phyloP scores from a whole-genome alignment of 1,140 invertebrate genomes.

The Rhyacophila brunnea region DNA sequence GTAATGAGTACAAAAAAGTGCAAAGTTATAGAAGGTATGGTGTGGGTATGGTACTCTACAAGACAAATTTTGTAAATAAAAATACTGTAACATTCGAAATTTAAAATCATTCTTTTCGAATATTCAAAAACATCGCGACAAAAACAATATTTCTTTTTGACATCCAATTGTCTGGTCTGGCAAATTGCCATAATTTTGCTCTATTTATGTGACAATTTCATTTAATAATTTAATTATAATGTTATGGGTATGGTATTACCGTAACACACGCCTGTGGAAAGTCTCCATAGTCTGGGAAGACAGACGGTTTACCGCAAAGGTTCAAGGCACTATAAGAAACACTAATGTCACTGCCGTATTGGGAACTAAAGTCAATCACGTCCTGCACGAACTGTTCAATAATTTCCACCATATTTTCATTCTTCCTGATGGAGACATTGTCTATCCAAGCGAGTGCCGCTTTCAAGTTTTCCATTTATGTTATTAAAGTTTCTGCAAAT shows the following conservation, averaged over 20 bases:
- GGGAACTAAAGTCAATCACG: conserved; percentile 82
- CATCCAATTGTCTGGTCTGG: neutral
- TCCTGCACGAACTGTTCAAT: conserved; percentile 66
- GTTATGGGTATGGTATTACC: conserved; percentile 58
- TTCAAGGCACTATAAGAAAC: conserved; percentile 87
- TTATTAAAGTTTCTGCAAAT: neutral
- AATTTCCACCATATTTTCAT: conserved; percentile 31
- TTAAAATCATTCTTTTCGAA: too few species aligned
- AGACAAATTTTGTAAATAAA: too few species aligned
- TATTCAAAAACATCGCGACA: neutral
- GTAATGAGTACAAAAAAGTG: too few species aligned
- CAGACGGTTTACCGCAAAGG: conserved; percentile 75
- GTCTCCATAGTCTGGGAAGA: conserved; percentile 86
- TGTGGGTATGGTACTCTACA: too few species aligned
- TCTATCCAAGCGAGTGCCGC: conserved; percentile 19
- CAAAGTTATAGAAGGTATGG: too few species aligned
- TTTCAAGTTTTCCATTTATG: conserved; percentile 22
- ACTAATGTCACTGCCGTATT: conserved; percentile 84
- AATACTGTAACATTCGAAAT: too few species aligned
- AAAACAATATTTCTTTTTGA: conserved; percentile 2
- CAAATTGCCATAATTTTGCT: neutral
- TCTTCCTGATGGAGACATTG: conserved; percentile 9
- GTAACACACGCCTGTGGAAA: conserved; percentile 86
- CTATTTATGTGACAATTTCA: neutral
- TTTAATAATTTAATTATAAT: neutral